A percentile compares a stretch with the other conserved stretches of the same genome.
Evolutionary conservation across 1,140 invertebrate species (phyloP).

Genomic region (Hyphantria cunea): DNA sequence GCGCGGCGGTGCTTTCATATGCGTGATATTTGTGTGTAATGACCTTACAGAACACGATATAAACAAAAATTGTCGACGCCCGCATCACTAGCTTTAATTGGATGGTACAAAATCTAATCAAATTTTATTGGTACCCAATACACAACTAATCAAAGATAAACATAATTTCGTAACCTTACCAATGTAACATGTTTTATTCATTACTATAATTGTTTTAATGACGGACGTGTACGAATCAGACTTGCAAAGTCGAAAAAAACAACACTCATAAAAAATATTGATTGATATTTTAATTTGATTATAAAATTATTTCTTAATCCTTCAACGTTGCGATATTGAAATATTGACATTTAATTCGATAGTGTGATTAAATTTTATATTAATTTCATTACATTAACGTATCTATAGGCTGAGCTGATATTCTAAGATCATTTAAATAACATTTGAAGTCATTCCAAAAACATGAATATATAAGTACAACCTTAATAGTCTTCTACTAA

Average conservation of each 20-base stretch:
- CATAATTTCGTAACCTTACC: constrained; percentile 31
- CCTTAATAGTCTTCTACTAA: too few species aligned
- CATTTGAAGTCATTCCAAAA: background rate
- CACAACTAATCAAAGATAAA: constrained; percentile 38
- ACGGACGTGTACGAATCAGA: constrained; percentile 7
- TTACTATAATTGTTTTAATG: constrained; percentile 36
- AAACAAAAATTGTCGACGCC: constrained; percentile 28
- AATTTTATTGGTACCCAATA: constrained; percentile 37
- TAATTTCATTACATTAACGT: constrained; percentile 9
- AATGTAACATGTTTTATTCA: constrained; percentile 35
- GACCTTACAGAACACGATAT: constrained; percentile 17
- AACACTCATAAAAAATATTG: constrained; percentile 21
- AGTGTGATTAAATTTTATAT: constrained; percentile 23
- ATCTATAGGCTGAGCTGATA: background rate
- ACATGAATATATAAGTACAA: too few species aligned
- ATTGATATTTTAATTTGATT: constrained; percentile 30
- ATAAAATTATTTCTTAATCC: constrained; percentile 33
- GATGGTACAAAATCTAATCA: constrained; percentile 34
- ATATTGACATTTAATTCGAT: constrained; percentile 32
- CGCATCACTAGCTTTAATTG: constrained; percentile 27
- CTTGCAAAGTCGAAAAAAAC: constrained; percentile 17
- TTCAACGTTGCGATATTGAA: constrained; percentile 29
- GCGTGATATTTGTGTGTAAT: constrained; percentile 12
- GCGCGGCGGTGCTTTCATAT: background rate
- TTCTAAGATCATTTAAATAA: background rate